Percentiles rank a stretch among this genome's conserved stretches.
phyloP scores from a whole-genome alignment of 2,113 vertebrate species.

The Physeter macrocephalus region DNA sequence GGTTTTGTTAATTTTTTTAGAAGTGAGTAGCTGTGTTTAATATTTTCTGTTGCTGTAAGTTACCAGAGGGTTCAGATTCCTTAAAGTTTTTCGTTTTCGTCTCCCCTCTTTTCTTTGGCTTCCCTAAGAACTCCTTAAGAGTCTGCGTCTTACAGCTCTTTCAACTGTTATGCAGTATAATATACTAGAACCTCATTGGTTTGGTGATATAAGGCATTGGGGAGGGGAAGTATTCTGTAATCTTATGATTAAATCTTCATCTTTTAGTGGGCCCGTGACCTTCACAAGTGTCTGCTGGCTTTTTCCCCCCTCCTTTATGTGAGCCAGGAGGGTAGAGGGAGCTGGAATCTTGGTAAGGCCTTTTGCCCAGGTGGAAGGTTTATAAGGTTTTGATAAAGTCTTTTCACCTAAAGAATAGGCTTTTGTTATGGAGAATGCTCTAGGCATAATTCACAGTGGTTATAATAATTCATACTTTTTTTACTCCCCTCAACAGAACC shows the following conservation, averaged over 20 bases:
- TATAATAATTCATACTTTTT: not conserved
- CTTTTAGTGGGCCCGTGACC: not conserved
- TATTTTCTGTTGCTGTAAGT: not conserved
- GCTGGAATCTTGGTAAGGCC: not conserved
- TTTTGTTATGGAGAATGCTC: not conserved
- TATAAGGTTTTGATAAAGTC: not conserved
- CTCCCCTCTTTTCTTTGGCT: not conserved
- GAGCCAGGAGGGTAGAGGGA: not conserved
- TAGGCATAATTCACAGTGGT: not conserved
- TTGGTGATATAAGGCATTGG: not conserved
- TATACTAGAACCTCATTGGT: not conserved
- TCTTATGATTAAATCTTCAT: not conserved
- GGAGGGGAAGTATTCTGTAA: not conserved
- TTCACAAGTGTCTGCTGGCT: not conserved
- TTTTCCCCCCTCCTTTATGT: not conserved
- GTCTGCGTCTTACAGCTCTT: not conserved
- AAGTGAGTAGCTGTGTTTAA: not conserved
- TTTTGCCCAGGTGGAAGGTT: not conserved
- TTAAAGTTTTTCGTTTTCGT: not conserved
- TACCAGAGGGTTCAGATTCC: not conserved
- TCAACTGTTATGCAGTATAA: not conserved
- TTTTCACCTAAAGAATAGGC: not conserved
- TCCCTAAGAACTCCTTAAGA: not conserved
- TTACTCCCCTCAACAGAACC: not conserved
- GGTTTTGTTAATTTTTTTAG: not conserved